These are phyloP conservation scores for Biston stratarius DNA, from an alignment of 2,888 invertebrate genomes.

Conservation along the genomic window DNA sequence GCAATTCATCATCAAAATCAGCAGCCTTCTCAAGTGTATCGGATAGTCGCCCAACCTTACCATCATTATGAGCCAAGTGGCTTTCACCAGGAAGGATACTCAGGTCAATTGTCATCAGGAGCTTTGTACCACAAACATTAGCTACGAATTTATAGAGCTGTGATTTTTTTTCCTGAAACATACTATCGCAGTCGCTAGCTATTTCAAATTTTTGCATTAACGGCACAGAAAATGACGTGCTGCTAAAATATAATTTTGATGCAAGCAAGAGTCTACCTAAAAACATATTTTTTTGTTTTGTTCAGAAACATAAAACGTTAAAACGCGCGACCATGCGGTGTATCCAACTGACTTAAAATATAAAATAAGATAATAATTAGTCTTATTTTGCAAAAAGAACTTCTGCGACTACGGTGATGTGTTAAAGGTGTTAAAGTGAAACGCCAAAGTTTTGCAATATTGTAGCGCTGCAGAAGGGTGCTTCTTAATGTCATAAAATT, in stretches of 20 bases:
- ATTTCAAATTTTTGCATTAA: background rate
- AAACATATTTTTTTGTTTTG: no score
- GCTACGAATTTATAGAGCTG: background rate
- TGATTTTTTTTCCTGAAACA: background rate
- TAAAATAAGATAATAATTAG: background rate
- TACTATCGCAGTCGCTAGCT: background rate
- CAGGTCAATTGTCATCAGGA: constrained; percentile 9
- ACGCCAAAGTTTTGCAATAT: constrained; percentile 22
- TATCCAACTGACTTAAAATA: no score
- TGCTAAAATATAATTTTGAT: background rate
- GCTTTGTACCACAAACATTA: constrained; percentile 27
- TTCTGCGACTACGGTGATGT: background rate
- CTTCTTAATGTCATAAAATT: background rate
- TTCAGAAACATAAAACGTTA: background rate
- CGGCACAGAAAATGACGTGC: background rate
- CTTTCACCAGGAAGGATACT: constrained; percentile 17
- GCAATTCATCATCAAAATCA: constrained; percentile 8
- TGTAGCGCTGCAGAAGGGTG: constrained; percentile 1
- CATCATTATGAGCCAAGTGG: constrained; percentile 21
- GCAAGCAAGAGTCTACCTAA: no score
- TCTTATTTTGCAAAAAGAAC: background rate
- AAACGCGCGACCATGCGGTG: no score
- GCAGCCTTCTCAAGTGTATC: constrained; percentile 19
- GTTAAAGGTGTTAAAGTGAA: background rate
- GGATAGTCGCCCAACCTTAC: constrained; percentile 11